Base-by-base conservation (phyloP, 2,888 invertebrate species). In the Autographa gamma region DNA sequence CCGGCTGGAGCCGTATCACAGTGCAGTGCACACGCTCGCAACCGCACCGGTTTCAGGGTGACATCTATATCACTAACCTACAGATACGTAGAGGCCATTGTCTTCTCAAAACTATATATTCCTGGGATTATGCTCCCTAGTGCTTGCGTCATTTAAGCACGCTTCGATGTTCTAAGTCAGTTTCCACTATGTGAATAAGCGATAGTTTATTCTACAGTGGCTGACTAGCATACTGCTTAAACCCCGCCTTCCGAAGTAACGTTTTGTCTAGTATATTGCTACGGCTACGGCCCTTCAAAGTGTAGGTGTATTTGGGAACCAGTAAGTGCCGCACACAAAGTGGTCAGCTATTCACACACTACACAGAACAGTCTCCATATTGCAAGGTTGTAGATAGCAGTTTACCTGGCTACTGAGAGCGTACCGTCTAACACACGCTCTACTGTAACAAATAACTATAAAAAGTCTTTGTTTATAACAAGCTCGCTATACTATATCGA, bases 1-100 rank as follows among this genome's bases (percentile, higher is more conserved):
- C 59, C 59, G 59, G 59, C 60, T 63, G 69, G 77, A 77, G 63
- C 68, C 71, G 67, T 78, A 65, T 74, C 65, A 58, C 74, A 60
- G 43, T 59, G 38, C 60, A 61, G 61, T 74, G 67, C 67, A 74
- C 67, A 59, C 64, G 67, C 18, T 48, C 67, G 63, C 63, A 25
- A 32, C 16, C 32, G 60, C 56, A 14, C 64, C 58, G 60, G 54
- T 25, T 60, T 48, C 60, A 25, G 11, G 31, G n/a, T 18, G 54
- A 60, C 41, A 16, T 52, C 19, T 63, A 58, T 65, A 60, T 58
- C 60, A 68, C 63, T 69, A 32, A n/a, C 59, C 32, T 32, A 59
- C 32, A 2, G 25, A 32, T 56, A 56, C 54, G 25, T 25, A 25
- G 19, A 56, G 19, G 19, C 54, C 54, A 56, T 56, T 56, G 54